Conservation (phyloP, 2,113 vertebrate genomes). For the Semicossyphus pulcher region DNA sequence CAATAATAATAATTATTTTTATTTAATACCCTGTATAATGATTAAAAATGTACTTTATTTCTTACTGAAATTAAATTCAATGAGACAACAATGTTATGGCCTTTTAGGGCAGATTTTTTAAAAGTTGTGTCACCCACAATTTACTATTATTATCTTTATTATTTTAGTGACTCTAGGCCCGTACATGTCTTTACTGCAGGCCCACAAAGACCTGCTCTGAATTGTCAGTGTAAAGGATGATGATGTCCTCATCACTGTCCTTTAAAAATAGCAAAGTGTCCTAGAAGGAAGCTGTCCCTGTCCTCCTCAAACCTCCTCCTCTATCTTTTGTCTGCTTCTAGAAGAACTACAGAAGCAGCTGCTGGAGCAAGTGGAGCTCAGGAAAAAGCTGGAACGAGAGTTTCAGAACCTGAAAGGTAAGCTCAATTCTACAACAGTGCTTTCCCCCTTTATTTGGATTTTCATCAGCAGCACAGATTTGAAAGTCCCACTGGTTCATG, state of each 20-base stretch:
- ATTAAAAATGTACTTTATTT: background rate
- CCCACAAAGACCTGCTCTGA: conserved; percentile 49
- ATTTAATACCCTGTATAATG: no score
- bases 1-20: conserved; percentile 16
- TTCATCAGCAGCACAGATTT: no score
- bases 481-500: no score
- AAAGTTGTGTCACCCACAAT: background rate
- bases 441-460: background rate
- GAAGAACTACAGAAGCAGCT: conserved; percentile 96
- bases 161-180: background rate
- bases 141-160: background rate
- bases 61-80: background rate
- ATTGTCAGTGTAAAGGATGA: conserved; percentile 32
- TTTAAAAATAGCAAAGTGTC: conserved; percentile 54
- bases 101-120: background rate
- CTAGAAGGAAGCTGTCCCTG: conserved; percentile 13
- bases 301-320: conserved; percentile 22
- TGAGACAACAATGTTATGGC: no score
- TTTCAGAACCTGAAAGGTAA: conserved; percentile 98
- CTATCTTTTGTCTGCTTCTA: conserved; percentile 67
- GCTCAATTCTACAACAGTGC: conserved; percentile 20
- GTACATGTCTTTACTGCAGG: conserved; percentile 2
- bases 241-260: conserved; percentile 25
- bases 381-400: conserved; percentile 96
- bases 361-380: conserved; percentile 95